Base-by-base conservation (phyloP, 2,888 invertebrate genomes). In the Cephonodes hylas region DNA sequence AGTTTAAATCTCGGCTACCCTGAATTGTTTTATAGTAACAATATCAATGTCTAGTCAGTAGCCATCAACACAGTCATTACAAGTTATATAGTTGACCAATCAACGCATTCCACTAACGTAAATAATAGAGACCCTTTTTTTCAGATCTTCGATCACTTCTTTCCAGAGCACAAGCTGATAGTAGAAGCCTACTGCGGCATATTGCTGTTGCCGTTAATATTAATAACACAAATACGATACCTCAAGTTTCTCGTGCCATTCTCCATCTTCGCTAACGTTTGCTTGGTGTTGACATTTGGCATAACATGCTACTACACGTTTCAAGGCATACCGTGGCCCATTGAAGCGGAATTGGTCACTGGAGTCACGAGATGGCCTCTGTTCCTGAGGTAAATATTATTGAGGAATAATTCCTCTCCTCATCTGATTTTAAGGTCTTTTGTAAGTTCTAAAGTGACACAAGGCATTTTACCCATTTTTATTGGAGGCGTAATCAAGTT, bases 171-270 rank as follows among this genome's bases (percentile, higher is more conserved):
- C 63, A 86, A 91, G 64, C 87, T 91, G 69, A 86, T 94, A 58
- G 83, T 94, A 0, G 89, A 94, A 58, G 84, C 94, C 13, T 96
- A 96, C 83, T 95, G 96, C 76, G 89, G 94, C 0, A 86, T 96
- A 1, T 83, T 96, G 0, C 83, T 96, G 2, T 72, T 96, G 0
- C 96, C 96, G 0, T 85, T 96, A 18, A 85, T 97, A 10, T 79
- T 96, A 0, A 93, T 96, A 53, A 95, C 95, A 3, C 96, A 96
- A 83, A 79, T 91, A 59, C 77, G 97, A 48, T 94, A 96, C 74
- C 92, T 99, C 0, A 96, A 96, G 81, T 95, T 95, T 74, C 88
- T 99, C 45, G 97, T 98, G 2, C 97, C 98, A 0, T 97, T 98
- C 83, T 98, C 99, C 0, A 91, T 96, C 62, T 79, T 97, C 20